These are phyloP conservation scores for Odontocolon sp. DNA, from an alignment of 2,888 invertebrate genomes.

Conservation along the genomic window DNA sequence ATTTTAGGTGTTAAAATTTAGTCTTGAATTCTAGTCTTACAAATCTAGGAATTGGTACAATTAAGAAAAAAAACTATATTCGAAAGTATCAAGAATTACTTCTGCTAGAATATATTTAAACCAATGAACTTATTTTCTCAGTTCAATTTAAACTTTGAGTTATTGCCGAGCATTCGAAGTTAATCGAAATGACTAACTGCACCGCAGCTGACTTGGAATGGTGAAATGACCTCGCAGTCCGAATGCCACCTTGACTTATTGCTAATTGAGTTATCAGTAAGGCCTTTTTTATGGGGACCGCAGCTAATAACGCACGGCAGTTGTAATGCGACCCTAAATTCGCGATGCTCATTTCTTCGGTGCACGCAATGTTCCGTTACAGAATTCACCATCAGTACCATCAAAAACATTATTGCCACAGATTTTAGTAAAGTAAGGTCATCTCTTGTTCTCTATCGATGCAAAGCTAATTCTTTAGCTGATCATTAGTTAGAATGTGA, in stretches of 20 bases:
- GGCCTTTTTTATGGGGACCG: slow-evolving; percentile 46
- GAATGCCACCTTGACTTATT: slow-evolving; percentile 49
- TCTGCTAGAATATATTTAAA: neutral
- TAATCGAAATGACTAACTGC: slow-evolving; percentile 6
- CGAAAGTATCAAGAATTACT: no score
- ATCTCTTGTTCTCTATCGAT: neutral
- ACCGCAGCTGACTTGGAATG: slow-evolving; percentile 21
- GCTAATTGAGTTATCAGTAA: slow-evolving; percentile 61
- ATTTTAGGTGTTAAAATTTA: no score
- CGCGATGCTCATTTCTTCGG: slow-evolving; percentile 54
- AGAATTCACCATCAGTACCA: neutral
- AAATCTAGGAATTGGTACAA: no score
- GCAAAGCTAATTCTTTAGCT: no score
- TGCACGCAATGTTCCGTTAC: slow-evolving; percentile 58
- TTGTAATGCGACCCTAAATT: slow-evolving; percentile 56
- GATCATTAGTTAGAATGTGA: no score
- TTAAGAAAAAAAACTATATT: no score
- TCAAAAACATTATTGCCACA: neutral
- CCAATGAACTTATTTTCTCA: neutral
- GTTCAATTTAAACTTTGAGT: neutral
- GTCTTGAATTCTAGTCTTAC: no score
- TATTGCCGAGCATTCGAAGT: slow-evolving; percentile 13
- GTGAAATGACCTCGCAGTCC: slow-evolving; percentile 18
- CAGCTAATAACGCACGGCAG: slow-evolving; percentile 43
- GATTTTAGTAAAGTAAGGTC: neutral